Conservation (phyloP, 30 jellyfish, hydroid and myxozoan genomes). For the Turritopsis rubra region DNA sequence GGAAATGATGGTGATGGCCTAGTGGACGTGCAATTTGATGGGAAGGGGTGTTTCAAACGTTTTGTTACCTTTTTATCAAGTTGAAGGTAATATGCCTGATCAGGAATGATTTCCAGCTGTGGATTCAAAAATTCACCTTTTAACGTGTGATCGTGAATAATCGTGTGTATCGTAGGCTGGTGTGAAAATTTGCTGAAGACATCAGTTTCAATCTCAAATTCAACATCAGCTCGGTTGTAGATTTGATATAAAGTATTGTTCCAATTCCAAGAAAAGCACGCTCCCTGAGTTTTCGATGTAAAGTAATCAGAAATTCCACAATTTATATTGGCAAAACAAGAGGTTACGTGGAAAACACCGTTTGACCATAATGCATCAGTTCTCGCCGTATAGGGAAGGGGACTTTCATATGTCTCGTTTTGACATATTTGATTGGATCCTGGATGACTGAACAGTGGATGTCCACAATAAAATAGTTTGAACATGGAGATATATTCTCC, state of each 20-base stretch:
- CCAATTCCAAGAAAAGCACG: conserved; percentile 16
- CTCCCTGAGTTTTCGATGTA: neutral
- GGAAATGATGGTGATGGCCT: neutral
- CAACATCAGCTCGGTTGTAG: neutral
- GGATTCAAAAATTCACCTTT: conserved; percentile 5
- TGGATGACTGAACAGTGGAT: neutral
- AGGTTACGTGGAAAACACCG: neutral
- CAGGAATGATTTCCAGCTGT: conserved; percentile 6
- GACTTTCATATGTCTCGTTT: neutral
- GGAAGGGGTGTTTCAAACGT: neutral
- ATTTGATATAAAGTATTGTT: conserved; percentile 2
- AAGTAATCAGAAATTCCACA: neutral
- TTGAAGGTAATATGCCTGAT: neutral
- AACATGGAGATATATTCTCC: neutral
- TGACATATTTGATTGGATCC: neutral
- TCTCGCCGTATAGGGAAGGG: neutral
- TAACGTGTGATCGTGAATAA: conserved; percentile 1
- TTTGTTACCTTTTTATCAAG: neutral
- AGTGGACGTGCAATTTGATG: conserved; percentile 1
- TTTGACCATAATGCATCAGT: conserved; percentile 4
- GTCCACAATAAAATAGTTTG: neutral
- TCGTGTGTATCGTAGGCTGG: neutral
- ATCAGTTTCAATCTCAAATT: conserved; percentile 1
- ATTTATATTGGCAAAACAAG: conserved; percentile 6
- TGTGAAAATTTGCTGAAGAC: neutral